phyloP scores from a whole-genome alignment of 2,888 invertebrate genomes.

The Cerastoderma edule region DNA sequence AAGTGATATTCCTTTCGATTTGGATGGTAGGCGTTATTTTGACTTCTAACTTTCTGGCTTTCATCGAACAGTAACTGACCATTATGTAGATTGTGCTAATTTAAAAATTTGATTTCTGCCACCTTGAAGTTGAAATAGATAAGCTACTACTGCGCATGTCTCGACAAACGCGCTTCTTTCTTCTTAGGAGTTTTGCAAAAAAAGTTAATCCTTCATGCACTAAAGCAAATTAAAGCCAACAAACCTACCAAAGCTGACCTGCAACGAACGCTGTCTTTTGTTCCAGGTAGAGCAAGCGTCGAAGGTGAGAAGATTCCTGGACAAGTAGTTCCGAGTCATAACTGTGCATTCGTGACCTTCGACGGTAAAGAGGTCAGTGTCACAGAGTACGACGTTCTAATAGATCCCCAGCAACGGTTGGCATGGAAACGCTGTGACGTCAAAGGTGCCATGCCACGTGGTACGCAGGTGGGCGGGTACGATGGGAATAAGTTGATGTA shows the following conservation, averaged over 20 bases:
- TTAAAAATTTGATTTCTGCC: too few species aligned
- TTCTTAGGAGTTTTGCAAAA: background rate
- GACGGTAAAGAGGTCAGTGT: slow-evolving; percentile 18
- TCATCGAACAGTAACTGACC: too few species aligned
- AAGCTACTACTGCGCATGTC: background rate
- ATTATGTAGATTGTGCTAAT: too few species aligned
- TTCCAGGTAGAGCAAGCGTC: slow-evolving; percentile 16
- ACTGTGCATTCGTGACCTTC: slow-evolving; percentile 17
- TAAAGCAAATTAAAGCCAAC: background rate
- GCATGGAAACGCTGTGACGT: slow-evolving; percentile 15
- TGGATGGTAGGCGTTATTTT: too few species aligned
- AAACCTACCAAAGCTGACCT: background rate
- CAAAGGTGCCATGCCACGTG: slow-evolving; percentile 19
- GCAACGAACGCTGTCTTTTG: background rate
- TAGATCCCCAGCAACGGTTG: slow-evolving; percentile 18
- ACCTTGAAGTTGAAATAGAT: too few species aligned
- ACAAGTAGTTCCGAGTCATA: slow-evolving; percentile 15
- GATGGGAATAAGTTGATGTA: slow-evolving; percentile 13
- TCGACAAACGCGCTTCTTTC: background rate
- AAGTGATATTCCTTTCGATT: too few species aligned
- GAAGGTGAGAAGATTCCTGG: slow-evolving; percentile 19
- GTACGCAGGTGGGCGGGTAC: slow-evolving; percentile 16
- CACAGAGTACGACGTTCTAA: slow-evolving; percentile 24
- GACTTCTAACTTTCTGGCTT: too few species aligned
- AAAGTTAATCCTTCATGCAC: background rate